Base-by-base conservation (phyloP, 2,888 invertebrate species). In the Melikaiella ostensackeni region DNA sequence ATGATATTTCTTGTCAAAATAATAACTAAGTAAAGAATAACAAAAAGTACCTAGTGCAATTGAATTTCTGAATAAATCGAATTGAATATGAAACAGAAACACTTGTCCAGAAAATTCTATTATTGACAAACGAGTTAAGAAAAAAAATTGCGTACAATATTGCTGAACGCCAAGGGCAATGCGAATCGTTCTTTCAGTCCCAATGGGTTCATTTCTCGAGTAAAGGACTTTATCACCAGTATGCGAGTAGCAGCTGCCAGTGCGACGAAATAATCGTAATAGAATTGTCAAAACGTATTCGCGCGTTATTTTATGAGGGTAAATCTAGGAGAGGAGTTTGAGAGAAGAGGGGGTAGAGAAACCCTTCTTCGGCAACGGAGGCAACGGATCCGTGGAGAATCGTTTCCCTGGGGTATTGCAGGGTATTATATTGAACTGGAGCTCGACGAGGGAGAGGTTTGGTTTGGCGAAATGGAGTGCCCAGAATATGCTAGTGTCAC, bases 231-330 rank as follows among this genome's bases (percentile, higher is more conserved):
- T 64, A 74, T 77, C 55, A 74, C 75, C 77, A 77, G 81, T 79
- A 66, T 79, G 80, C 75, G 82, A 79, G 87, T 79, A 86, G 87
- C 89, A 89, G 89, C 89, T 89, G 89, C 83, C 85, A 84, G 80
- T 83, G 85, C 86, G 88, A 84, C 83, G 86, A 88, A 89, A 90
- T 90, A 90, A 91, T 91, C 90, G 90, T 89, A 90, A 91, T 91
- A 89, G 90, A 91, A 91, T 91, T 90, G 91, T 91, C 91, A 91
- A 91, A 91, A 90, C 85, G 90, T 90, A 90, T 86, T 89, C 88
- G 88, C 87, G 87, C 87, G 89, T 89, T 91, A 89, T 89, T 91
- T 90, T 89, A 90, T 86, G 88, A 88, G 89, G 88, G 88, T 87
- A 87, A 86, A 85, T 84, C 83, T 75, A 75, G 66, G 82, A 82